Base-by-base conservation (phyloP, 1,140 invertebrate species). In the Tetramorium alpestre region DNA sequence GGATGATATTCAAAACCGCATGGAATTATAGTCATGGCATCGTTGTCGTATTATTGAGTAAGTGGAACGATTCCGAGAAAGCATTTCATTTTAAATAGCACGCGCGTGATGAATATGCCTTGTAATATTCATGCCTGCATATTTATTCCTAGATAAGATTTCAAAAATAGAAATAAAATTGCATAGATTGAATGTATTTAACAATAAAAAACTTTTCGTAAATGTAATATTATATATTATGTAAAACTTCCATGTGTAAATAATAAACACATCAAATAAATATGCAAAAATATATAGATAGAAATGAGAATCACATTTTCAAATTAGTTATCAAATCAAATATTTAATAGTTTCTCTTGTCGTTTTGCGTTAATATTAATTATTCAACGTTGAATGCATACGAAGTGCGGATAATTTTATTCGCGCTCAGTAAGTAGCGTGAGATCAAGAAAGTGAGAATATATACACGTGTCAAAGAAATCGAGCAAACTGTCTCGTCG, bases 21-120 rank as follows among this genome's bases (percentile, higher is more conserved):
- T 25, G 18, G 49, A 82, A 84, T 84, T 84, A 73, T 18, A 60
- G 18, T 25, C 6, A n/a, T 16, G 25, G 8, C 44, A 38, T 82
- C 56, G 72, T 60, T 82, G 13, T 38, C 28, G 38, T 38, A 5
- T 47, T 22, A 22, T 47, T 28, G 7, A 33, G 33, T 13, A 33
- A 73, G 41, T 82, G 11, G 5, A 10, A 49, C 38, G 13, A 69
- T 18, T 81, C 2, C 25, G 41, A 28, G 41, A n/a, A 33, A 60
- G 25, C 25, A 5, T 51, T 44, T 44, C 8, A 44, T 44, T 44
- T 44, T 44, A 44, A 44, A 47, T 47, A 3, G 33, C 13, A 13
- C 11, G 33, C 33, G 33, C 33, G 33, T 33, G 33, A 33, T 33
- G 33, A 33, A 33, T 33, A 11, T 2, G 11, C 44, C 18, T 6